These are phyloP conservation scores for Tokudaia tokunoshimensis DNA, from an alignment of 2,797 vertebrate genomes.

Conservation along the genomic window DNA sequence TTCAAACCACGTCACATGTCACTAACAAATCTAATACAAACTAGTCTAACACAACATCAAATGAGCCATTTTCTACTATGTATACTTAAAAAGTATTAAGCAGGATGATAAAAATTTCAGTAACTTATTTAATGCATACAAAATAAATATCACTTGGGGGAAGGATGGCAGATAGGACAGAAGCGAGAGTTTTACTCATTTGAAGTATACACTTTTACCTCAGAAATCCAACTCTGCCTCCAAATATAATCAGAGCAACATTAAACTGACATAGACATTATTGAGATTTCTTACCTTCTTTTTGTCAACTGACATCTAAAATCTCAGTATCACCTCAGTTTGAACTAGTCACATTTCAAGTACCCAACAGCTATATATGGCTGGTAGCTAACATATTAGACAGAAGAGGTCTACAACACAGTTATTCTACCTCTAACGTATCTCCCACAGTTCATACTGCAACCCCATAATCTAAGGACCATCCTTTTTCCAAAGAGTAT, in stretches of 20 bases:
- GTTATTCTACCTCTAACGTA: not conserved
- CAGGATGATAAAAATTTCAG: not conserved
- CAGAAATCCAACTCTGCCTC: not conserved
- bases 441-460: not conserved
- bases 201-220: not conserved
- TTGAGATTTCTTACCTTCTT: not conserved
- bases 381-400: not conserved
- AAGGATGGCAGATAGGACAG: not conserved
- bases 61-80: not conserved
- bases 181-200: not conserved
- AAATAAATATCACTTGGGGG: not conserved
- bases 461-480: not conserved
- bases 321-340: not conserved
- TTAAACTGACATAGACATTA: not conserved
- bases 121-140: not conserved
- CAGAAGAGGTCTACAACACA: not conserved
- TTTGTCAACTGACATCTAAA: not conserved
- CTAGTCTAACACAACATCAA: not conserved
- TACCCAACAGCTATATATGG: not conserved
- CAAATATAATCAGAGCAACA: slow-evolving; percentile 41
- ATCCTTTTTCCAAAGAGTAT: not conserved
- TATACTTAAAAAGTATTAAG: not conserved
- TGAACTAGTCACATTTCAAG: slow-evolving; percentile 10
- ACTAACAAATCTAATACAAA: not conserved
- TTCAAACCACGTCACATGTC: slow-evolving; percentile 4